Percentiles rank a stretch among this genome's conserved stretches.
phyloP scores from a whole-genome alignment of 2,888 invertebrate genomes.

The Eurytoma adleriae region DNA sequence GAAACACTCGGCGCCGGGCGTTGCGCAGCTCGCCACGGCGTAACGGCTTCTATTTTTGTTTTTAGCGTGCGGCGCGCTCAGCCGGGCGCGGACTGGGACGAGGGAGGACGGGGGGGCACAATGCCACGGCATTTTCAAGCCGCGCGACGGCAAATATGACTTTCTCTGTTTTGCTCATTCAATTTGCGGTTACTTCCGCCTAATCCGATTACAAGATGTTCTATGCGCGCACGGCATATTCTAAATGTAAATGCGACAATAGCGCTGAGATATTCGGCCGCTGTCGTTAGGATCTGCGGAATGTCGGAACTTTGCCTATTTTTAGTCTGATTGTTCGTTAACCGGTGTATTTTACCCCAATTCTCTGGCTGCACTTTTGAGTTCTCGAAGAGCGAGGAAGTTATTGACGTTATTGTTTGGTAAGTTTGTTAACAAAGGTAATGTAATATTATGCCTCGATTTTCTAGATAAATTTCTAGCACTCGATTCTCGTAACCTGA shows the following conservation, averaged over 20 bases:
- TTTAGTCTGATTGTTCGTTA: not conserved
- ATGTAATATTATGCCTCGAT: no score
- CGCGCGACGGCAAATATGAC: conserved; percentile 14
- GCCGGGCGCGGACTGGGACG: no score
- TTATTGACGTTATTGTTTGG: no score
- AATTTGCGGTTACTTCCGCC: conserved; percentile 24
- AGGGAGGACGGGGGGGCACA: no score
- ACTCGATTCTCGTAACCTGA: no score
- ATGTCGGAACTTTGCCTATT: not conserved
- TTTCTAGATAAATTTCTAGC: no score
- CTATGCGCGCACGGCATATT: not conserved
- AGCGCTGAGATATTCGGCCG: conserved; percentile 4
- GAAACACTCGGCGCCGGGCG: no score
- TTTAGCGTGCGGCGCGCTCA: no score
- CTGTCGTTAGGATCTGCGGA: not conserved
- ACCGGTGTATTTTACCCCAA: no score
- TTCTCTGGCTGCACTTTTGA: no score
- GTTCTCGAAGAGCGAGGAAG: no score
- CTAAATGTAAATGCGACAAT: conserved; percentile 26
- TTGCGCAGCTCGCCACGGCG: not conserved
- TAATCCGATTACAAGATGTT: conserved; percentile 34
- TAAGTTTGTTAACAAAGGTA: no score
- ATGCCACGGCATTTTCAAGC: conserved; percentile 26
- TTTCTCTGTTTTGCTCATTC: conserved; percentile 17
- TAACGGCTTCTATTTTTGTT: conserved; percentile 17